Evolutionary conservation across 2,113 vertebrate genomes (phyloP).

Genomic region (Apistogramma diplotaenia): DNA sequence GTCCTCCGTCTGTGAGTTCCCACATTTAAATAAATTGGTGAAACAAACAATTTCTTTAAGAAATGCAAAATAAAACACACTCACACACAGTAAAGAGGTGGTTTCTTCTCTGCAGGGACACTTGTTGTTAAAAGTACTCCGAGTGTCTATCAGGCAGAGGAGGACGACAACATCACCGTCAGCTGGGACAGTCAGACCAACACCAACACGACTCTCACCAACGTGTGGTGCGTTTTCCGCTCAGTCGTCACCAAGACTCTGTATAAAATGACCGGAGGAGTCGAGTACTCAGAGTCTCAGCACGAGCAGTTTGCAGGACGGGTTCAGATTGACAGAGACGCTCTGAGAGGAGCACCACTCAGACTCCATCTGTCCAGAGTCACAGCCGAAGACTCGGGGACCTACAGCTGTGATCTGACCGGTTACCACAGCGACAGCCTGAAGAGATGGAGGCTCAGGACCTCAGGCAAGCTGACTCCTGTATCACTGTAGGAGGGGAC

Average conservation of each 20-base stretch:
- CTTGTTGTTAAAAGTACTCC: not conserved
- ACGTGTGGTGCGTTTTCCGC: not conserved
- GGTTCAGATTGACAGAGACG: not conserved
- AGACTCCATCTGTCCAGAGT: constrained; percentile 5
- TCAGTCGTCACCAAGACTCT: not conserved
- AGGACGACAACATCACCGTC: not conserved
- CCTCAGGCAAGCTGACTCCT: not conserved
- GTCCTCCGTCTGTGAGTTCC: not conserved
- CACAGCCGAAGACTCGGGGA: constrained; percentile 2
- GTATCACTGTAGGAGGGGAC: no score
- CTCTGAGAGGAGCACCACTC: not conserved
- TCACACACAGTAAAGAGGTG: not conserved
- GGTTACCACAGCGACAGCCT: not conserved
- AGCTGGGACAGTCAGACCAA: not conserved
- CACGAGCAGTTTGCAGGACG: not conserved
- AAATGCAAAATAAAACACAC: fast-evolving
- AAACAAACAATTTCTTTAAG: not conserved
- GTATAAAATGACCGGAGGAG: not conserved
- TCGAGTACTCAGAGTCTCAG: not conserved
- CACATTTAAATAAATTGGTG: fast-evolving
- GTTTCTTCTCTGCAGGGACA: not conserved
- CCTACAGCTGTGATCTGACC: not conserved
- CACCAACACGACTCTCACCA: not conserved
- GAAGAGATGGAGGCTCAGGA: not conserved
- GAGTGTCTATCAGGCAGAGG: not conserved